A percentile compares a stretch with the other conserved stretches of the same genome.
phyloP scores from a whole-genome alignment of 2,113 vertebrate genomes.

The Gopherus flavomarginatus region DNA sequence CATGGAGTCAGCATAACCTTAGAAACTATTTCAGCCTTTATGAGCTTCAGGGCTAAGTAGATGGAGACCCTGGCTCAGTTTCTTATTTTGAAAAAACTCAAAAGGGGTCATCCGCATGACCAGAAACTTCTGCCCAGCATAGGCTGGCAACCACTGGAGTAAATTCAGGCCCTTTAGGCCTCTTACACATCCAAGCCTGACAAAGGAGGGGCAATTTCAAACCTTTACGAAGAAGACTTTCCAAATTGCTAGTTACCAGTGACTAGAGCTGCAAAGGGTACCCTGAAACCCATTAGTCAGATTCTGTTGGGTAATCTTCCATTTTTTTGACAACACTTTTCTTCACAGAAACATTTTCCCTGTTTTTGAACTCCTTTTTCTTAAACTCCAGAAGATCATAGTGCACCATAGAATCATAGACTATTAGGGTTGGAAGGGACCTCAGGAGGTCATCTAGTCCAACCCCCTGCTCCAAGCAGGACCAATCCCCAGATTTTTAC shows the following conservation, averaged over 20 bases:
- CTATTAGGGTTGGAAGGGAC: no score
- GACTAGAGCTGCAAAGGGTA: accelerated
- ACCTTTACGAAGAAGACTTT: neutral
- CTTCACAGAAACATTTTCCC: neutral
- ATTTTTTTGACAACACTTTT: accelerated
- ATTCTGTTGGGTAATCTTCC: neutral
- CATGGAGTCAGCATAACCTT: neutral
- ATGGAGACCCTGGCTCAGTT: accelerated
- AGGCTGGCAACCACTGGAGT: neutral
- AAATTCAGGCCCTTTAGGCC: neutral
- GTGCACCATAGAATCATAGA: no score
- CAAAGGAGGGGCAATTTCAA: neutral
- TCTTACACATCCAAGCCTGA: neutral
- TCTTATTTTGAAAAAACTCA: neutral
- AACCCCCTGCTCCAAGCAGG: no score
- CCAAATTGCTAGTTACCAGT: neutral
- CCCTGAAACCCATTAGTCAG: conserved; percentile 3
- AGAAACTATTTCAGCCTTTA: neutral
- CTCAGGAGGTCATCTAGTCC: no score
- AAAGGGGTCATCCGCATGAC: accelerated
- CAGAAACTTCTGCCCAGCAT: neutral
- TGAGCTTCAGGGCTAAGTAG: neutral
- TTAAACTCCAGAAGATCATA: conserved; percentile 3
- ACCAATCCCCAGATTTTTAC: no score
- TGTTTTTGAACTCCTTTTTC: neutral